A percentile compares a stretch with the other conserved stretches of the same genome.
phyloP scores from a whole-genome alignment of 2,888 invertebrate genomes.

The Enchytraeus crypticus region DNA sequence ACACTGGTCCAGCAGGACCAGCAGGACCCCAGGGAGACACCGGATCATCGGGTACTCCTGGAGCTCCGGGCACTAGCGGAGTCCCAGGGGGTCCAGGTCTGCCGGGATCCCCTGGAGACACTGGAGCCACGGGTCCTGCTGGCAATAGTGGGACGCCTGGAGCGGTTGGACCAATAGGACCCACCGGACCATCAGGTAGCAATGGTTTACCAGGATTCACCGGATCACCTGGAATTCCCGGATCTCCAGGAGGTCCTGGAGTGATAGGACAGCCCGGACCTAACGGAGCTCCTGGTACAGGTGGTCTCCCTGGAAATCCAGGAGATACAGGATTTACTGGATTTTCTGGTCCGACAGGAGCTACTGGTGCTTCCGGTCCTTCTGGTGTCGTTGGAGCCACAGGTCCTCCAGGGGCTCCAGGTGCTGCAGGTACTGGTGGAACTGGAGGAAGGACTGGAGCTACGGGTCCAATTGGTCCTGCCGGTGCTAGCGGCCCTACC shows the following conservation, averaged over 20 bases:
- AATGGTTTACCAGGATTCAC: background rate
- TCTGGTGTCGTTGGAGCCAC: slow-evolving; percentile 8
- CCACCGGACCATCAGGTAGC: background rate
- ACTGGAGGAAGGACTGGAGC: slow-evolving; percentile 2
- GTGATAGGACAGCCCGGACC: background rate
- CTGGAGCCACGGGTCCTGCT: background rate
- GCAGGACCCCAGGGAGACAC: slow-evolving; percentile 8
- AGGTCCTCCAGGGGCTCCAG: slow-evolving; percentile 1
- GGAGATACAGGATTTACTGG: slow-evolving; percentile 6
- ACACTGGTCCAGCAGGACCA: slow-evolving; percentile 13
- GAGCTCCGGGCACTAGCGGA: slow-evolving; percentile 17
- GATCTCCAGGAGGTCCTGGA: background rate
- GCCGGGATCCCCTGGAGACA: slow-evolving; percentile 11
- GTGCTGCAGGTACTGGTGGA: background rate
- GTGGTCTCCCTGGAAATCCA: slow-evolving; percentile 1
- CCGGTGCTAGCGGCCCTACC: background rate
- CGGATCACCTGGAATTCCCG: background rate
- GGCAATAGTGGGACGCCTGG: slow-evolving; percentile 12
- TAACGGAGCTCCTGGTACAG: background rate
- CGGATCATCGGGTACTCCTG: slow-evolving; percentile 7
- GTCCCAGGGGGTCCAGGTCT: slow-evolving; percentile 16
- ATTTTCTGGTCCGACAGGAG: slow-evolving; percentile 2
- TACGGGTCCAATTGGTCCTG: background rate
- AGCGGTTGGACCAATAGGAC: slow-evolving; percentile 8
- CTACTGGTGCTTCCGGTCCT: slow-evolving; percentile 2